Evolutionary conservation across 2,888 invertebrate genomes (phyloP).

Genomic region (Desoria tigrina): DNA sequence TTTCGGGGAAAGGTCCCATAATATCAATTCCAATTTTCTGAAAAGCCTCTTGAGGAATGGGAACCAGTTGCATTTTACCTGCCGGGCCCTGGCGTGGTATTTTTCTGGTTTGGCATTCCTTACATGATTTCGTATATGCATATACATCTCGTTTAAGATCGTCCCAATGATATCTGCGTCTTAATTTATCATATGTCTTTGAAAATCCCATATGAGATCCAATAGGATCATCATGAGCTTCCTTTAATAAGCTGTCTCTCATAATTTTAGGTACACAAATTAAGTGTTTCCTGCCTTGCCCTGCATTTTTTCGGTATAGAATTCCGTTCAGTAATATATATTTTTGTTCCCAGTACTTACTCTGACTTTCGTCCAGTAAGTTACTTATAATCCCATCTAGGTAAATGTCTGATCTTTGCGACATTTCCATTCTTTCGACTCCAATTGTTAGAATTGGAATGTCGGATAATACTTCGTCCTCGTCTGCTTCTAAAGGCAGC

Average conservation of each 20-base stretch:
- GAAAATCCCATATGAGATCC: not conserved
- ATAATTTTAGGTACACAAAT: not conserved
- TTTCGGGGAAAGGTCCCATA: not conserved
- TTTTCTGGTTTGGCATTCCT: conserved; percentile 1
- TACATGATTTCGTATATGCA: not conserved
- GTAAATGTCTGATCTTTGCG: not conserved
- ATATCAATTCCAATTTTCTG: not conserved
- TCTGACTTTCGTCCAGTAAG: not conserved
- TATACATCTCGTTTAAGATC: not conserved
- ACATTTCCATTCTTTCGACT: no score
- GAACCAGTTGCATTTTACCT: not conserved
- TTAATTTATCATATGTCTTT: conserved; percentile 2
- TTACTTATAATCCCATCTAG: not conserved
- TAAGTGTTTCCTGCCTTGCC: no score
- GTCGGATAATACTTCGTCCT: not conserved
- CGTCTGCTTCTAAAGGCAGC: not conserved
- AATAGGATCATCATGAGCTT: not conserved
- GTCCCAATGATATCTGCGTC: not conserved
- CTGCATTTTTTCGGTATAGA: no score
- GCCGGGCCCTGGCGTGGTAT: not conserved
- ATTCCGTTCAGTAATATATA: no score
- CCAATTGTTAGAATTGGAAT: not conserved
- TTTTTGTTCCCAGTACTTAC: no score
- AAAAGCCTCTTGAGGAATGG: not conserved
- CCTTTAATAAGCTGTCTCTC: not conserved